These are phyloP conservation scores for Hymenochirus boettgeri DNA, from an alignment of 2,113 vertebrate genomes.

Conservation along the genomic window DNA sequence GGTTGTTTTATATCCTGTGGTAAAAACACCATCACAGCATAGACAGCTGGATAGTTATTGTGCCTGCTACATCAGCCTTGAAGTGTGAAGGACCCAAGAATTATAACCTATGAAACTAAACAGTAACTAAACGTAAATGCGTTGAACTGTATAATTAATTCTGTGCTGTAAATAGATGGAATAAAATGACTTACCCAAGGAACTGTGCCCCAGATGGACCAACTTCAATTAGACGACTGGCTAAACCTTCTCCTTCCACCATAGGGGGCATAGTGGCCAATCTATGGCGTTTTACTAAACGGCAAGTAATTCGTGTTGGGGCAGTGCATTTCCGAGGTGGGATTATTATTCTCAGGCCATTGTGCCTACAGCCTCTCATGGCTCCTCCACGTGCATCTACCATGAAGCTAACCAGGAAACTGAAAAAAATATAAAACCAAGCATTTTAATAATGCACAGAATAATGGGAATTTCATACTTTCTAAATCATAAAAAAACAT, in stretches of 20 bases:
- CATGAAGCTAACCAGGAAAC: constrained; percentile 98
- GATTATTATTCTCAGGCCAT: constrained; percentile 90
- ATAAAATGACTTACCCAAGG: constrained; percentile 80
- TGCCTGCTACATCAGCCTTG: too few relatives aligned
- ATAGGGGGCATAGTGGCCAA: constrained; percentile 95
- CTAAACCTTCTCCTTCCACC: constrained; percentile 92
- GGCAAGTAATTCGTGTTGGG: constrained; percentile 90
- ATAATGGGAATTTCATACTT: background rate
- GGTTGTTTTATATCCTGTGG: too few relatives aligned
- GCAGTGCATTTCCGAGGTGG: constrained; percentile 92
- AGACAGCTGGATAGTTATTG: too few relatives aligned
- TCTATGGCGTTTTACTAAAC: constrained; percentile 90
- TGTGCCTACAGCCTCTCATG: constrained; percentile 93
- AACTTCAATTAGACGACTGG: constrained; percentile 91
- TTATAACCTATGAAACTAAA: too few relatives aligned
- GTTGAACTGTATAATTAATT: too few relatives aligned
- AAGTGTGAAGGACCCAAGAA: too few relatives aligned
- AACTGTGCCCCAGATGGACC: constrained; percentile 95
- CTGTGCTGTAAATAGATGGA: background rate
- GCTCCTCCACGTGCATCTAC: constrained; percentile 95
- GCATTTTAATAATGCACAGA: background rate
- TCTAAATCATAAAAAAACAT: too few relatives aligned
- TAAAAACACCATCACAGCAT: too few relatives aligned
- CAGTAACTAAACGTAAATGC: too few relatives aligned
- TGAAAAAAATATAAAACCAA: constrained; percentile 46